Evolutionary conservation across 2,797 vertebrate genomes (phyloP).

Genomic region (Ficedula albicollis): DNA sequence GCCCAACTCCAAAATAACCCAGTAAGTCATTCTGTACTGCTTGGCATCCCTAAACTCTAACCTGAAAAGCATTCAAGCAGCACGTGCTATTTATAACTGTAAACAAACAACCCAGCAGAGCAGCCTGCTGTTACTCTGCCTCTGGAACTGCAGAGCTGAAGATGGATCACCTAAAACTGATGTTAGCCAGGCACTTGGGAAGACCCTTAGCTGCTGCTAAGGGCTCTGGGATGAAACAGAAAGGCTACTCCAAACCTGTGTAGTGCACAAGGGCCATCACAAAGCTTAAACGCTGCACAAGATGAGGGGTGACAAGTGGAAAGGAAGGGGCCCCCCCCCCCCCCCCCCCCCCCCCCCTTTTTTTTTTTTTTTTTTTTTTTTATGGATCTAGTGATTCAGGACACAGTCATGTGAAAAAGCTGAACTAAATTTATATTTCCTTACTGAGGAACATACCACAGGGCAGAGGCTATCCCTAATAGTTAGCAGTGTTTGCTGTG

Average conservation of each 20-base stretch:
- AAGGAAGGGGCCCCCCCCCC: neutral
- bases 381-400: neutral
- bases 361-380: neutral
- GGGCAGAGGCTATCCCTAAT: neutral
- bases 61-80: neutral
- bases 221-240: neutral
- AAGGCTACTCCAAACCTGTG: neutral
- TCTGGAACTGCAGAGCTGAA: neutral
- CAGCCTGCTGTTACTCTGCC: neutral
- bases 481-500: neutral
- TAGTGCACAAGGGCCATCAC: fast-evolving
- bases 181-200: neutral
- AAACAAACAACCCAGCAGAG: neutral
- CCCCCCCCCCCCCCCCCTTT: no score
- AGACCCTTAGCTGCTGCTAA: neutral
- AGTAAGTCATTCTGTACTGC: neutral
- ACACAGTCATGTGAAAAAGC: neutral
- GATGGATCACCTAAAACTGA: neutral
- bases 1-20: neutral
- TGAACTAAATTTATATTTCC: neutral
- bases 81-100: neutral
- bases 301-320: neutral
- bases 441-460: fast-evolving
- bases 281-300: fast-evolving
- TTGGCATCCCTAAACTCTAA: neutral